Base-by-base conservation (phyloP, 2,888 invertebrate genomes). In the Machimus atricapillus region DNA sequence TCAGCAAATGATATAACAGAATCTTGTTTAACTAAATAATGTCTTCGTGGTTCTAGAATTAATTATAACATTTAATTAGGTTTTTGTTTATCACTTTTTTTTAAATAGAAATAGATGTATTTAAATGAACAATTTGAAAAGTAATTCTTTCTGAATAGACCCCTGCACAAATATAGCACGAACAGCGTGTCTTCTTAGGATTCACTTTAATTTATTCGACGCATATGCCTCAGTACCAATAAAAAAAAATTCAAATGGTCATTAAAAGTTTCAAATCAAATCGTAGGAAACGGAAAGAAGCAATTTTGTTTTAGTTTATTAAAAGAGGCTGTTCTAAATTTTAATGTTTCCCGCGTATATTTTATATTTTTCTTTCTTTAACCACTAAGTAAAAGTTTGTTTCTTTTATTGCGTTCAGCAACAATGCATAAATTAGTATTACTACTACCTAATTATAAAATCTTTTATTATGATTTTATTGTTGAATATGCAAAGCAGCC, bases 1-100 rank as follows among this genome's bases (percentile, higher is more conserved):
- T 92, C 92, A 87, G 92, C 93, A 89, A 93, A 93, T 23, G 93
- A 93, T 89, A 93, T 92, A 79, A 93, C 91, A 19, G 93, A 93
- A 87, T 93, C 93, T 89, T 93, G 93, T 87, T 93, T 93, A 12
- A 92, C 92, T 88, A 93, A 90, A 88, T 92, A 92, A 89, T 92
- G 92, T 27, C 93, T 91, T 76, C 92, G 90, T 58, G 91, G 90
- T 87, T 92, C 93, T 89, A 87, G 85, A 78, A 40, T 23, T 66
- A 66, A 66, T 82, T 40, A 52, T 23, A 56, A 79, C 31, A 52
- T 56, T 52, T 27, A 14, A 52, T 56, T 81, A 31, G n/a, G 12
- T 14, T 27, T 14, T 14, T 34, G 27, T 6, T 4, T 14, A 46
- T 46, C 4, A 0, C 5, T 16, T 46, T 16, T 16, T 46, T 4